Base-by-base conservation (phyloP, 1,140 invertebrate genomes). In the Bombus cullumanus region DNA sequence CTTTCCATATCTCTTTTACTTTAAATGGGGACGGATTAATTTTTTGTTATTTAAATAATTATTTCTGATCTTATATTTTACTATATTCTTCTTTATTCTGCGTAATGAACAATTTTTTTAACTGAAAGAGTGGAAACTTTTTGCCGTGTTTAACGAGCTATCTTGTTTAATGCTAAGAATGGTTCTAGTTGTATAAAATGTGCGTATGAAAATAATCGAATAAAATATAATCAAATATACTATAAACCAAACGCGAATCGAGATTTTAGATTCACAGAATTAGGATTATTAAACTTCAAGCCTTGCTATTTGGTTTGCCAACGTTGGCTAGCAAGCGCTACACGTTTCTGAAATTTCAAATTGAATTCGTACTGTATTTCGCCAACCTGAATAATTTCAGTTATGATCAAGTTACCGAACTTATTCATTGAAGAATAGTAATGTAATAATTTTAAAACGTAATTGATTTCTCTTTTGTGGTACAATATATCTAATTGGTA, bases 301-400 rank as follows among this genome's bases (percentile, higher is more conserved):
- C 28, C 39, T 34, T 37, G 57, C 18, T 68, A 68, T 31, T 79
- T 28, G 59, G 28, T 68, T 68, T 47, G n/a, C 37, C 13, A 47
- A 47, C 59, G 59, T n/a, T n/a, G 59, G 59, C 37, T 68, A 68
- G 9, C 31, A 68, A 66, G 28, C 77, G 59, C 12, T 47, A 39
- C 62, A 34, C 62, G 77, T 43, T 79, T 34, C 77, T 47, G 41
- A 79, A 79, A 79, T 68, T 79, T 79, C 62, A 68, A 79, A 79
- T 79, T 79, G 31, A 47, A 79, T 79, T 79, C 18, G 10, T 31
- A 3, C 57, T 25, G 37, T 41, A 34, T 79, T 66, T 41, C 8
- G 43, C 37, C 68, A 72, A 28, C n/a, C 9, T n/a, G 68, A 57
- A 81, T n/a, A 47, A 71, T 71, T 34, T 43, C 77, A 47, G 31